Percentiles rank a stretch among this genome's conserved stretches.
These are phyloP conservation scores for Perizoma affinitatum DNA, from an alignment of 2,888 invertebrate species.

Conservation along the genomic window DNA sequence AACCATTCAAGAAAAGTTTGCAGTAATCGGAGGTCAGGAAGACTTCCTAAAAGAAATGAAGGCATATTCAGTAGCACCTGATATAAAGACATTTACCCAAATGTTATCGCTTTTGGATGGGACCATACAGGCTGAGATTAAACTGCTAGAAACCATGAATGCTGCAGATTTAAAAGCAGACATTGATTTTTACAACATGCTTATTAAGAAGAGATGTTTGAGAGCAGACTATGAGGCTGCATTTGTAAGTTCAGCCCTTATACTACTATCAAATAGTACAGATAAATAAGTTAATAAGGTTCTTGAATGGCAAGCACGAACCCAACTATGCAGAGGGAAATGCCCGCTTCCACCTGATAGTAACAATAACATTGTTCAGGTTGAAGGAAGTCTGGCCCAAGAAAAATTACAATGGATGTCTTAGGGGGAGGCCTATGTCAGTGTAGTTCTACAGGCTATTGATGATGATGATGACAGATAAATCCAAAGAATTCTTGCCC, in stretches of 20 bases:
- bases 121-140: conserved; percentile 87
- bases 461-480: too few species aligned
- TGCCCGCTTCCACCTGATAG: too few species aligned
- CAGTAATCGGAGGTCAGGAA: conserved; percentile 90
- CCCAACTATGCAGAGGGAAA: too few species aligned
- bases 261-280: too few species aligned
- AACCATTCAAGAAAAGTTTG: conserved; percentile 86
- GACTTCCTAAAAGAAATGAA: conserved; percentile 92
- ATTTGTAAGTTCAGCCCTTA: conserved; percentile 78
- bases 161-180: conserved; percentile 86
- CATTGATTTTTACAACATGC: conserved; percentile 92
- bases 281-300: too few species aligned
- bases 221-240: conserved; percentile 88
- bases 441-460: too few species aligned
- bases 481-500: too few species aligned
- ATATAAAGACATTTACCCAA: conserved; percentile 91
- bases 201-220: conserved; percentile 91
- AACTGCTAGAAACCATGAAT: conserved; percentile 86
- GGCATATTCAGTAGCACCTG: conserved; percentile 86
- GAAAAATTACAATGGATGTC: too few species aligned
- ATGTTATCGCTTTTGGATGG: conserved; percentile 89
- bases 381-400: too few species aligned
- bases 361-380: too few species aligned
- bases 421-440: too few species aligned
- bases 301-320: too few species aligned